phyloP scores from a whole-genome alignment of 2,797 vertebrate species.

The Sebastes elongatus region DNA sequence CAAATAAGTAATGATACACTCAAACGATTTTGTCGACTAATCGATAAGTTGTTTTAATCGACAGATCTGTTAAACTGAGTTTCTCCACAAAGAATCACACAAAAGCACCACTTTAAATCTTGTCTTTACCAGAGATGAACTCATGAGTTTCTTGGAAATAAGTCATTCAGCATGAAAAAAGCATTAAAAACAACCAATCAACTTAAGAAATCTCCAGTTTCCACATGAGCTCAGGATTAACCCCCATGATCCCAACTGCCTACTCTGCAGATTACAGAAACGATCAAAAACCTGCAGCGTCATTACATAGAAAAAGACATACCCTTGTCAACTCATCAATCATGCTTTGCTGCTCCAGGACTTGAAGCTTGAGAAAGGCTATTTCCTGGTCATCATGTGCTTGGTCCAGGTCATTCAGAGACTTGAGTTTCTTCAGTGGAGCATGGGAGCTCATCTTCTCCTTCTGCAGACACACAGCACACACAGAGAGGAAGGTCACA shows the following conservation, averaged over 20 bases:
- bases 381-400: slow-evolving; percentile 97
- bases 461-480: slow-evolving; percentile 81
- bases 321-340: slow-evolving; percentile 98
- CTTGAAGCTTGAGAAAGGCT: slow-evolving; percentile 97
- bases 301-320: slow-evolving; percentile 40
- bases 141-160: too few species aligned
- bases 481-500: background rate
- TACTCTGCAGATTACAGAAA: background rate
- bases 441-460: slow-evolving; percentile 95
- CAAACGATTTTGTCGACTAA: too few species aligned
- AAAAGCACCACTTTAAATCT: too few species aligned
- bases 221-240: background rate
- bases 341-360: slow-evolving; percentile 97
- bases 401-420: slow-evolving; percentile 97
- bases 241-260: background rate
- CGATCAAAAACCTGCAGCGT: fast-evolving
- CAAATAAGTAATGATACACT: background rate
- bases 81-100: too few species aligned
- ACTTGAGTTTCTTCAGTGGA: slow-evolving; percentile 95
- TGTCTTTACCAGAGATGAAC: too few species aligned
- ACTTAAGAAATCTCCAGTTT: background rate
- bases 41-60: too few species aligned
- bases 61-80: too few species aligned
- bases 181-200: too few species aligned
- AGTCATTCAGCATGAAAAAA: too few species aligned